Base-by-base conservation (phyloP, 2,113 vertebrate species). In the Xiphorhynchus elegans region DNA sequence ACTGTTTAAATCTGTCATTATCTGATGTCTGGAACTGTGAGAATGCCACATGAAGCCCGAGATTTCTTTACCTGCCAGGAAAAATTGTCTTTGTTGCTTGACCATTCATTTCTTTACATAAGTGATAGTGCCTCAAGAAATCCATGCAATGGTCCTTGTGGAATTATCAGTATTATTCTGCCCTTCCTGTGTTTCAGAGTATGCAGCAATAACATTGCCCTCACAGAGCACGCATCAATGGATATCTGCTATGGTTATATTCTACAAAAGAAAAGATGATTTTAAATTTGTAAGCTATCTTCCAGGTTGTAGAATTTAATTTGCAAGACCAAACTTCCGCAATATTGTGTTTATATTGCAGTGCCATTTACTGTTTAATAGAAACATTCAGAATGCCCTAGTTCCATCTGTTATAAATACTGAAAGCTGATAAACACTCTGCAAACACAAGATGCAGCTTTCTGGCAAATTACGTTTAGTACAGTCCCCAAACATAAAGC, bases 301-400 rank as follows among this genome's bases (percentile, higher is more conserved):
- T 94, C 95, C 93, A 97, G 96, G 96, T 97, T 98, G 96, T 96
- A 96, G 96, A 98, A 98, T 97, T 98, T 97, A 98, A 98, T 98
- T 98, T 98, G 95, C 97, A 96, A 97, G 97, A 97, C 97, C 97
- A 98, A 98, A 97, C 96, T 98, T 98, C 97, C 12, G 24, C 97
- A 98, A 97, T 98, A 96, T 98, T 97, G 97, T 98, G 97, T 97
- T 97, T 98, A 96, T 96, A 76, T 96, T 97, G 96, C 95, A 94
- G 95, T 97, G 96, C 97, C 97, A 97, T 97, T 98, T 98, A 97
- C 96, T 98, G 97, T 98, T 98, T 98, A 98, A 98, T 97, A 97
- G 97, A 98, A 98, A 98, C 97, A 97, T 96, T 98, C 96, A 97
- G 95, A 97, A 97, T 95, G 95, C 94, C 95, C 95, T 86, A 79